phyloP scores from a whole-genome alignment of 2,113 vertebrate species.

The Sardina pilchardus region DNA sequence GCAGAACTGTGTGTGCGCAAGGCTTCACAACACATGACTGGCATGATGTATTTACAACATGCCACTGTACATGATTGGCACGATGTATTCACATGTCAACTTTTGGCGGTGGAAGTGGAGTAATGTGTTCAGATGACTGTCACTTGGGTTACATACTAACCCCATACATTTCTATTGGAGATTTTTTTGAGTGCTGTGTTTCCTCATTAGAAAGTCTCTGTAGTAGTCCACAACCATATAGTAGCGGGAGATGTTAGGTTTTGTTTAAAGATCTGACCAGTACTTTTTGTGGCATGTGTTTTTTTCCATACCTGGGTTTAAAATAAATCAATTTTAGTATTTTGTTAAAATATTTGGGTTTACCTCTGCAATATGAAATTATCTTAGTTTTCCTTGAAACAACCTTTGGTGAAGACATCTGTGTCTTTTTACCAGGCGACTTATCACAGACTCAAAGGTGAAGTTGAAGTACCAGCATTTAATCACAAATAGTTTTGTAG shows the following conservation, averaged over 20 bases:
- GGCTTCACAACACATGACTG: no score
- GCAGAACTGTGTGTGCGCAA: no score
- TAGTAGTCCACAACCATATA: no score
- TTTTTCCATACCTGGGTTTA: not conserved
- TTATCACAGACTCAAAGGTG: slow-evolving; percentile 99
- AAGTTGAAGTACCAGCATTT: slow-evolving; percentile 99
- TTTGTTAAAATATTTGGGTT: not conserved
- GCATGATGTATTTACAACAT: no score
- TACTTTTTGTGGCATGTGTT: not conserved
- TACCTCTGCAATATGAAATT: not conserved
- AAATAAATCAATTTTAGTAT: not conserved
- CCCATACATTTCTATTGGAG: no score
- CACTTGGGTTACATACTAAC: no score
- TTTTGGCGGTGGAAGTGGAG: no score
- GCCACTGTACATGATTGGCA: no score
- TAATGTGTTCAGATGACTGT: no score
- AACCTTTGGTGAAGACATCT: slow-evolving; percentile 6
- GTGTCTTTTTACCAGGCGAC: slow-evolving; percentile 78
- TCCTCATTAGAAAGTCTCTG: no score
- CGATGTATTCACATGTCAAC: no score
- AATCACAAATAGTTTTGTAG: slow-evolving; percentile 99
- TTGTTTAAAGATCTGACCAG: not conserved
- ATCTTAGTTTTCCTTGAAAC: not conserved
- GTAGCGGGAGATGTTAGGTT: not conserved
- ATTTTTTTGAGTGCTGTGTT: no score